Evolutionary conservation across 1,140 invertebrate genomes (phyloP), one percentile per base, ranked within the genome.

Genomic region (Maconellicoccus hirsutus): DNA sequence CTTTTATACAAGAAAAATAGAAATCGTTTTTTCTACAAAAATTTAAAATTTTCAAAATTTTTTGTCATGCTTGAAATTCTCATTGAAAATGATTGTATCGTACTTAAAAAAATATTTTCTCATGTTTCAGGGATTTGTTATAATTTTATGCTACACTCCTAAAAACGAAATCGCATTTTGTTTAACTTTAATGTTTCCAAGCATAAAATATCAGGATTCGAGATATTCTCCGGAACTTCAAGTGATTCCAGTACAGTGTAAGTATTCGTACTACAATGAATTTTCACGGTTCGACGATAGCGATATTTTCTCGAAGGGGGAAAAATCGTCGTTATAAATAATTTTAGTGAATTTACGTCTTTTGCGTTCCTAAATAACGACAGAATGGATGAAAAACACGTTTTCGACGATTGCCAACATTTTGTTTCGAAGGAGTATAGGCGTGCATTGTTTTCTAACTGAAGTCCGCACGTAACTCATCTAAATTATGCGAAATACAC

Each of bases 141-240:
- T 66, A 66, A 8, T 66, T 19, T 23, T 66, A 25, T 66, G 3
- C 25, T 66, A 66, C 61, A 25, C 3, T 23, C 61, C 61, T 8
- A 66, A 66, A 66, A 66, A 66, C 21, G 61, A 66, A 66, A 26
- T 66, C 3, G 22, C 61, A 26, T 66, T 66, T 66, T 66, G 21
- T 16, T 10, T 10, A 8, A 66, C 22, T 10, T 10, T 61, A 23
- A 66, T 66, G 4, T 66, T 66, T 66, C 61, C 61, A 25, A 26
- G 10, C 3, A 6, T 66, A 22, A 22, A 10, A 26, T 4, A 25
- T 22, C 8, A 23, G 7, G 22, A 25, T 25, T 2, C 61, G 21
- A 66, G 25, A 66, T 66, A 66, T 26, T 66, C 61, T 4, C 61
- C 61, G 25, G 61, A 66, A 66, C 61, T 66, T 23, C 61, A 66